Base-by-base conservation (phyloP, 2,113 vertebrate species). In the Carassius auratus region DNA sequence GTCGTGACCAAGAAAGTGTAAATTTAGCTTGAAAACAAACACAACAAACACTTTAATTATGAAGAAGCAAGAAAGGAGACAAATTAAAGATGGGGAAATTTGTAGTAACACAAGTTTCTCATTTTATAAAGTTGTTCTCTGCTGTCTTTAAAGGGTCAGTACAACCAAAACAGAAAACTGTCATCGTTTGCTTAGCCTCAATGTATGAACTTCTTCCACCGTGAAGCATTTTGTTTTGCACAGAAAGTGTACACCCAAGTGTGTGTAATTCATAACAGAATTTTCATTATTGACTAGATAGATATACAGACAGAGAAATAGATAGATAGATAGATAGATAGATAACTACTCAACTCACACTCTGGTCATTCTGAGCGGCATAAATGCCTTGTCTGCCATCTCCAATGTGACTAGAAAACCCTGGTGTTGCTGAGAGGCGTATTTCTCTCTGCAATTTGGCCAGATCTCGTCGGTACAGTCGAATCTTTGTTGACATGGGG, bases 371-470 rank as follows among this genome's bases (percentile, higher is more conserved):
- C 90, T 98, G 95, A 45, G 94, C 80, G 7, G 93, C 84, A 7
- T 96, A 97, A 86, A 96, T 87, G 12, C 96, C 94, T 0, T 93
- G 95, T 73, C 93, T 95, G 73, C 91, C 91, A 55, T 96, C 94
- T 52, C 90, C 90, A 48, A 90, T 33, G 5, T 91, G 93, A 1
- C 68, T 17, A n/a, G 94, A 93, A 33, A 92, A 86, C 26, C 92
- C 89, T 59, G 93, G 33, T 30, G 94, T 94, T 66, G 95, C 92
- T 0, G 89, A 94, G 87, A 73, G 95, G 83, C 93, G 97, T 85
- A 97, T 94, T 17, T 98, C 98, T 1, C 97, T 94, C 92, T 98
- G 96, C 86, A 99, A 93, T 90, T 97, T 96, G 59, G 94, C 94
- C 55, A 99, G 92, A 87, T 97, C 97, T 84, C 96, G 94, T 61